Conservation (phyloP, 2,888 invertebrate species). For the Scaptomyza caliginosa region DNA sequence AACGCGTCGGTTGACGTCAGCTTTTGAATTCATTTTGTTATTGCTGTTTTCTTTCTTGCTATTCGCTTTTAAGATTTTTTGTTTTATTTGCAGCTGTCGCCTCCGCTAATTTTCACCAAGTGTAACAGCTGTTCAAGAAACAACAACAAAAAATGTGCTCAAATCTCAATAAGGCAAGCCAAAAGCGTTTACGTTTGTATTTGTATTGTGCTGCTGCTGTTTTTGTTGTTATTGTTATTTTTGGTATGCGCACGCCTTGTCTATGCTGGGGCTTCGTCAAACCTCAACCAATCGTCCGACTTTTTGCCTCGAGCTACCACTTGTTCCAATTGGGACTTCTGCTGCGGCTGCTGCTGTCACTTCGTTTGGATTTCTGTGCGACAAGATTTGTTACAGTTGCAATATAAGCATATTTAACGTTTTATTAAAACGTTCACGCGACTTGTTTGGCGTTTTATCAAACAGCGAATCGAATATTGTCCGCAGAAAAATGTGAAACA, state of each 20-base stretch:
- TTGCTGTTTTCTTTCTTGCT: constrained; percentile 36
- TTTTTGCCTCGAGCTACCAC: constrained; percentile 65
- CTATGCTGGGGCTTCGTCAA: constrained; percentile 54
- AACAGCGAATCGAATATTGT: constrained; percentile 17
- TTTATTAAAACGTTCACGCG: constrained; percentile 16
- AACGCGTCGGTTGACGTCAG: constrained; percentile 95
- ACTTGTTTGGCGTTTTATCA: constrained; percentile 16
- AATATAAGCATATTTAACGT: constrained; percentile 4
- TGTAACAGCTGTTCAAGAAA: constrained; percentile 71
- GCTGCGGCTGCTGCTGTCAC: constrained; percentile 48
- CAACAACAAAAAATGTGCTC: constrained; percentile 61
- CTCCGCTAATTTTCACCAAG: constrained; percentile 51
- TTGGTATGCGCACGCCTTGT: constrained; percentile 59
- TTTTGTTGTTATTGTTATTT: constrained; percentile 34
- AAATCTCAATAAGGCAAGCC: constrained; percentile 72
- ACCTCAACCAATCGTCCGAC: constrained; percentile 25
- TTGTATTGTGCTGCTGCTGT: constrained; percentile 9
- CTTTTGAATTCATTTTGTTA: constrained; percentile 91
- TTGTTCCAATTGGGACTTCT: constrained; percentile 52
- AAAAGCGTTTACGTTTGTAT: constrained; percentile 40
- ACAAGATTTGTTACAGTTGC: constrained; percentile 1
- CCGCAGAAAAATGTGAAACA: constrained; percentile 50
- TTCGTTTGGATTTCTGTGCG: constrained; percentile 31
- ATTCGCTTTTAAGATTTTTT: constrained; percentile 24
- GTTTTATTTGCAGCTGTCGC: constrained; percentile 33